phyloP scores from a whole-genome alignment of 2,888 invertebrate genomes.

The Pseudococcus longispinus region DNA sequence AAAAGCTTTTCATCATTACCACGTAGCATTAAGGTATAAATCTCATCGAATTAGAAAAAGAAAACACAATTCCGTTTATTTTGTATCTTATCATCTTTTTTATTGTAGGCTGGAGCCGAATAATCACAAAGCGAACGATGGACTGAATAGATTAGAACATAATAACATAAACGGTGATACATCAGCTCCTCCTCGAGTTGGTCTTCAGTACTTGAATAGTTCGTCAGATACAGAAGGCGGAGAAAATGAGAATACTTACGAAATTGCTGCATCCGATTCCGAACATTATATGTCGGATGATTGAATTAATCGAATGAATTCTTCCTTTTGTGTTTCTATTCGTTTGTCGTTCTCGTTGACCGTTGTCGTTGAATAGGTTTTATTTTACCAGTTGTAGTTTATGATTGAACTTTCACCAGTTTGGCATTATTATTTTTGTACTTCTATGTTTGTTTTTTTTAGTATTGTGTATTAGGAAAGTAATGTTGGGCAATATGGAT shows the following conservation, averaged over 20 bases:
- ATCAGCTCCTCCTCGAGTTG: constrained; percentile 27
- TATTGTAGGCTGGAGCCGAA: constrained; percentile 46
- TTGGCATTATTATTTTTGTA: neutral
- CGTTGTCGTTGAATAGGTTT: neutral
- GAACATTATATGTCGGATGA: constrained; percentile 54
- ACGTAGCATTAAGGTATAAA: constrained; percentile 70
- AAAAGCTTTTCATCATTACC: constrained; percentile 74
- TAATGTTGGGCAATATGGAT: neutral
- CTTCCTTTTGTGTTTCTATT: neutral
- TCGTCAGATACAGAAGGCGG: constrained; percentile 53
- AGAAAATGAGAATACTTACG: constrained; percentile 53
- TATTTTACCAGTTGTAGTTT: constrained; percentile 1
- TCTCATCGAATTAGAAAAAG: neutral
- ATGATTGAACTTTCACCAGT: neutral
- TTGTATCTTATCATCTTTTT: neutral
- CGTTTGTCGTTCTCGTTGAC: neutral
- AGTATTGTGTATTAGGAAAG: neutral
- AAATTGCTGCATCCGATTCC: constrained; percentile 53
- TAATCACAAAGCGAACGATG: constrained; percentile 53
- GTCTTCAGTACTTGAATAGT: constrained; percentile 49
- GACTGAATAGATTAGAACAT: constrained; percentile 52
- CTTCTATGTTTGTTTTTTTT: neutral
- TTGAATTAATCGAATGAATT: neutral
- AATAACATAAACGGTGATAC: constrained; percentile 47
- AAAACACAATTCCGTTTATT: neutral